These are phyloP conservation scores for Drosophila punjabiensis DNA, from an alignment of 1,140 invertebrate species.

Conservation along the genomic window DNA sequence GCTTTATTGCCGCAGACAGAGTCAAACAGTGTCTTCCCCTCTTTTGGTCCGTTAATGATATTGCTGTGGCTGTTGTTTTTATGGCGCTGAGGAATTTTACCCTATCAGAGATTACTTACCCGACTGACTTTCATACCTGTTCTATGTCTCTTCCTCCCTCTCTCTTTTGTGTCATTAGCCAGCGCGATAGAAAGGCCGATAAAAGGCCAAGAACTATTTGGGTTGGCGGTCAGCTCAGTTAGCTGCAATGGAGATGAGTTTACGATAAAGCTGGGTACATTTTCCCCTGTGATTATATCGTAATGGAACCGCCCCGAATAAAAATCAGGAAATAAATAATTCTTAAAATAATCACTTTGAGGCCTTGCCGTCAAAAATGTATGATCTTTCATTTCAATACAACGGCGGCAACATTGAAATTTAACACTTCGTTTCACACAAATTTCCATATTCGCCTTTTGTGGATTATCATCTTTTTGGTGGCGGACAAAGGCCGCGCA, in stretches of 20 bases:
- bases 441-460: slow-evolving; percentile 59
- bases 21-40: slow-evolving; percentile 29
- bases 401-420: slow-evolving; percentile 45
- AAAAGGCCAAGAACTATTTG: slow-evolving; percentile 40
- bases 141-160: slow-evolving; percentile 11
- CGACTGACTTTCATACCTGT: neutral
- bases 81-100: slow-evolving; percentile 38
- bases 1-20: slow-evolving; percentile 48
- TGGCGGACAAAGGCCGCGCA: slow-evolving; percentile 41
- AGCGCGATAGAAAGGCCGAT: slow-evolving; percentile 60
- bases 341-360: slow-evolving; percentile 14
- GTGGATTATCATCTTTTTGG: slow-evolving; percentile 51
- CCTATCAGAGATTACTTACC: slow-evolving; percentile 49
- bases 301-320: neutral
- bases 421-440: slow-evolving; percentile 68
- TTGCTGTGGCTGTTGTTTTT: slow-evolving; percentile 31
- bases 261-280: slow-evolving; percentile 26
- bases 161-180: slow-evolving; percentile 60
- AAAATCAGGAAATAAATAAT: slow-evolving; percentile 26
- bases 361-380: slow-evolving; percentile 5
- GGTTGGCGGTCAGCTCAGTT: slow-evolving; percentile 5
- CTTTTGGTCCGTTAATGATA: slow-evolving; percentile 29
- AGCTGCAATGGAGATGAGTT: slow-evolving; percentile 28
- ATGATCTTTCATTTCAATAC: slow-evolving; percentile 2
- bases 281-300: neutral